Base-by-base conservation (phyloP, 2,113 vertebrate species). In the Hoplias malabaricus region DNA sequence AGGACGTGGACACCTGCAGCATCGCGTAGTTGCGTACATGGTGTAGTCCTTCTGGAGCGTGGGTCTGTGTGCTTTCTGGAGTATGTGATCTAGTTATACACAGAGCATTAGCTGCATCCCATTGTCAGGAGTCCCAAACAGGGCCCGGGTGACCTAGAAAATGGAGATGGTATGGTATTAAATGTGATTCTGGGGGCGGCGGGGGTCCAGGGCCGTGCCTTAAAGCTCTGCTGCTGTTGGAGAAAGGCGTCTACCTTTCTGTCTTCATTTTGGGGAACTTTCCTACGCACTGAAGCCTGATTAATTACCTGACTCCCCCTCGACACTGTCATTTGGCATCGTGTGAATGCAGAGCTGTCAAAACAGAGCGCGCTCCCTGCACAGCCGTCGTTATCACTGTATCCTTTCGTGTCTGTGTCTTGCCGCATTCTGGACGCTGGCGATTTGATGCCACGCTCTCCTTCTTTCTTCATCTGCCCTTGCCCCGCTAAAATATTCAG, bases 401-500 rank as follows among this genome's bases (percentile, higher is more conserved):
- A 46, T 12, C 1, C 13, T 2, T 12, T 16, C 42, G 14, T 46
- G 42, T 3, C 42, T 14, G 14, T 14, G 9, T 46, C 12, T 4
- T 3, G 9, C 42, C 2, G 42, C 42, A 9, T 46, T 16, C 4
- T 2, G 42, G 42, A 46, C 42, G 42, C 12, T 7, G 8, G 40
- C 40, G 12, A 56, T 56, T 25, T 53, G 4, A 5, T 19, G 33
- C n/a, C 10, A 13, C 31, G 25, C n/a, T 3, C 23, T 46, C 62
- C 2, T 0, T 36, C 8, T 27, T 38, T 4, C 9, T n/a, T 21
- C 71, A n/a, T n/a, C n/a, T n/a, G n/a, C 4, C 31, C 29, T 2
- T 40, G 71, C 34, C 57, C n/a, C 21, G 46, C 27, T 80, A 65
- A 77, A 78, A 71, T 72, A 82, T 75, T 72, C 54, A 75, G 16